Evolutionary conservation across 1,140 invertebrate species (phyloP), one percentile per base, ranked within the genome.

Genomic region (Monochamus saltuarius): DNA sequence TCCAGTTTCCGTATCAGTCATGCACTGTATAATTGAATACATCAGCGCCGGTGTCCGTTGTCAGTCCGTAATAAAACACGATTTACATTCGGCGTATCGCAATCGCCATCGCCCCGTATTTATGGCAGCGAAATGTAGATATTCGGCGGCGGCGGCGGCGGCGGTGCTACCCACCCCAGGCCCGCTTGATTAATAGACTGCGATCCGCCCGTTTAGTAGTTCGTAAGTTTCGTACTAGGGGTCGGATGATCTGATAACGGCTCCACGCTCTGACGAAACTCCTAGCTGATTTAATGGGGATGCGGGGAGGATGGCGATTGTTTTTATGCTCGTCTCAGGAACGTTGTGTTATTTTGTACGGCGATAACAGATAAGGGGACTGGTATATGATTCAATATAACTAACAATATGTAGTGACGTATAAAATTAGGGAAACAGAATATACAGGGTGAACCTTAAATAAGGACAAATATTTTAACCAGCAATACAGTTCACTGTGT

Each of bases 201-300:
- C 22, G 22, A 29, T 29, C 22, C 22, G 50, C 13, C 61, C 61
- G 56, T 63, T 63, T 63, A 59, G 61, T 55, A 63, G 61, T 59
- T 63, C 50, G 56, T 63, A 63, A 59, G 61, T 59, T 55, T 63
- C 40, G 55, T 56, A 51, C 36, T 62, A 62, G 60, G 60, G 60
- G 60, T 62, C 51, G 60, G 56, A 62, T 62, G 56, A 62, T 57
- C 60, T 57, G 60, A 62, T 62, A 62, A 62, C 60, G 60, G 53
- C 60, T 62, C 50, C 22, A n/a, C 22, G 2, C 22, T 29, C 22
- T 29, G 22, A 29, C 22, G 22, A 13, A 42, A 13, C 40, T 42
- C n/a, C 40, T 2, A 2, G n/a, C 4, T 42, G n/a, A 42, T 42
- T 17, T 42, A 17, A 42, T 42, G 40, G 2, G 16, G 16, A 42